Base-by-base conservation (phyloP, 2,888 invertebrate genomes). In the Drosophila melanosoma region DNA sequence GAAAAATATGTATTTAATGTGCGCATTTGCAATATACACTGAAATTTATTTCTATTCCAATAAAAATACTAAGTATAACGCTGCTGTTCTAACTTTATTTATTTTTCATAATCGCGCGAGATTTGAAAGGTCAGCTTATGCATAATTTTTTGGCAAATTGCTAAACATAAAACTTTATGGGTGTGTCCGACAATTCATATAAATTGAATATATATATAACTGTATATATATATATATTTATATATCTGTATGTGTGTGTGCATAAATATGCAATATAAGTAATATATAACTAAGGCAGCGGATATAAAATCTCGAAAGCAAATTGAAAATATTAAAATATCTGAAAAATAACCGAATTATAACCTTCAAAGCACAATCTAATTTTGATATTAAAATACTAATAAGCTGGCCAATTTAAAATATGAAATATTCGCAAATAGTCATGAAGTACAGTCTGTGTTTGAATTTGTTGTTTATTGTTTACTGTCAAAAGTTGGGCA, bases 341-440 rank as follows among this genome's bases (percentile, higher is more conserved):
- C 6, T 20, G 12, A 36, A n/a, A 54, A 17, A 36, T 35, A 10
- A 51, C 56, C 38, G 8, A 51, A 26, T 49, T 51, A 57, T 83
- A 70, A 83, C 83, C 83, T 83, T 81, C 72, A 81, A 72, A 64
- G 67, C 45, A 10, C 83, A 83, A 81, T 74, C 74, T 82, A 82
- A 83, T 81, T 80, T 80, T 42, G 70, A 66, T 73, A 62, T 58
- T 56, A 66, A n/a, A 23, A 51, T 58, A 56, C 35, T 49, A 23
- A 10, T 29, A 15, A 40, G 36, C 8, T 40, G 12, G 29, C 15
- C 15, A 33, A 32, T 20, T 52, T 8, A 20, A 15, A 32, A 6
- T 51, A 17, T 26, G 8, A 74, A 63, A 56, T 74, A 69, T 74
- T 59, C 38, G 42, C 33, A 32, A 45, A n/a, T 48, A 12, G 17